These are phyloP conservation scores for Lasioglossum morio DNA, from an alignment of 2,888 invertebrate genomes.

Conservation along the genomic window DNA sequence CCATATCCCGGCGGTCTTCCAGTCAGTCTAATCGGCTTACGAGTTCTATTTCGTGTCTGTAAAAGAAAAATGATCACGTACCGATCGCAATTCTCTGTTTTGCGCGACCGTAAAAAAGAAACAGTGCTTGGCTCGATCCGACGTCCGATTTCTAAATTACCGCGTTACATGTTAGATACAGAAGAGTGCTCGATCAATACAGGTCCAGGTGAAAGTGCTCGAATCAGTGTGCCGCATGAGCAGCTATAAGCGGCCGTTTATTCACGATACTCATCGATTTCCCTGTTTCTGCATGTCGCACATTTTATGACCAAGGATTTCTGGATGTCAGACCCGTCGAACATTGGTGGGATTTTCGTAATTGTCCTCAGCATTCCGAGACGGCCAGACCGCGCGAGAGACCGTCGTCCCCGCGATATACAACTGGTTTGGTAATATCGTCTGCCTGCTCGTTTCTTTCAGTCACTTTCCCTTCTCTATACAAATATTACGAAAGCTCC, in stretches of 20 bases:
- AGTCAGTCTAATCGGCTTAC: neutral
- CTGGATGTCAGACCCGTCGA: neutral
- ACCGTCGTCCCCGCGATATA: neutral
- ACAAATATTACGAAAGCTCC: conserved; percentile 58
- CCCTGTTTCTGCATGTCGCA: conserved; percentile 42
- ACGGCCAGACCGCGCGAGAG: neutral
- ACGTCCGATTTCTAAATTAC: conserved; percentile 54
- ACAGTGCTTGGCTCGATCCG: neutral
- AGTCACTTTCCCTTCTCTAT: conserved; percentile 58
- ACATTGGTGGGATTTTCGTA: neutral
- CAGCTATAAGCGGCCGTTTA: conserved; percentile 49
- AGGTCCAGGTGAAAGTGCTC: conserved; percentile 64
- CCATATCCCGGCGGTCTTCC: neutral
- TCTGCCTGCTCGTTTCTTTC: conserved; percentile 45
- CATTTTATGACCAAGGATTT: neutral
- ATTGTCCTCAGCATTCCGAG: neutral
- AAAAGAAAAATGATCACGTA: conserved; percentile 7
- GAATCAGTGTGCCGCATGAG: conserved; percentile 62
- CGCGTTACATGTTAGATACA: conserved; percentile 41
- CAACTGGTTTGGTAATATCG: conserved; percentile 33
- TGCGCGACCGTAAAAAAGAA: neutral
- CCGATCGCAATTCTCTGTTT: conserved; percentile 7
- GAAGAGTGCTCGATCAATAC: conserved; percentile 49
- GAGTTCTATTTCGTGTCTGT: neutral
- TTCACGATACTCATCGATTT: conserved; percentile 57